These are phyloP conservation scores for Caenorhabditis zanzibari DNA, from an alignment of 2,888 invertebrate genomes.

Conservation along the genomic window DNA sequence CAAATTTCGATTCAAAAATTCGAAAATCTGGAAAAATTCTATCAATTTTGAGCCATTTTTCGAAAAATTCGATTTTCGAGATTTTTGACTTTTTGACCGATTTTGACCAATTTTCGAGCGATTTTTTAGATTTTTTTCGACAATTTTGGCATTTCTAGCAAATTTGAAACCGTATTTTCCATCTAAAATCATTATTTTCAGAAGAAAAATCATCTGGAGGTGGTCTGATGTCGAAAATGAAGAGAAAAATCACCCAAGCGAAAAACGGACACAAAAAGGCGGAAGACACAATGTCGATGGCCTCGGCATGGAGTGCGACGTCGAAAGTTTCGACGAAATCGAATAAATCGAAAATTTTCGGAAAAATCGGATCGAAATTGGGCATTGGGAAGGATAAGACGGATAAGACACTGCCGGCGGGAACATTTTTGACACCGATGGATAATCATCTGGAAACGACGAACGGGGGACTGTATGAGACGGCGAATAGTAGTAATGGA, in stretches of 20 bases:
- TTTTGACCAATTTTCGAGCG: too few species aligned
- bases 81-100: too few species aligned
- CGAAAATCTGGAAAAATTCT: too few species aligned
- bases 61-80: too few species aligned
- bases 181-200: background rate
- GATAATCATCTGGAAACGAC: conserved; percentile 65
- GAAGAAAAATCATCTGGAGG: conserved; percentile 11
- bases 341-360: conserved; percentile 57
- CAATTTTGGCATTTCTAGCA: background rate
- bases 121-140: too few species aligned
- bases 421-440: conserved; percentile 61
- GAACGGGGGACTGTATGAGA: conserved; percentile 25
- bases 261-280: conserved; percentile 70
- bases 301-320: conserved; percentile 65
- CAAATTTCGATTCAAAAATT: too few species aligned
- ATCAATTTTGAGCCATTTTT: too few species aligned
- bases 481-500: conserved; percentile 5
- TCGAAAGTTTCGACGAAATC: conserved; percentile 58
- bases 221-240: conserved; percentile 69
- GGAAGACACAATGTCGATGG: conserved; percentile 73
- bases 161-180: background rate
- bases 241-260: conserved; percentile 73
- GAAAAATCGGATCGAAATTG: conserved; percentile 57
- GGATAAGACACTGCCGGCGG: conserved; percentile 47
- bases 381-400: conserved; percentile 36